Evolutionary conservation across 2,888 invertebrate species (phyloP), one percentile per base, ranked within the genome.

Genomic region (Meteorus colon): DNA sequence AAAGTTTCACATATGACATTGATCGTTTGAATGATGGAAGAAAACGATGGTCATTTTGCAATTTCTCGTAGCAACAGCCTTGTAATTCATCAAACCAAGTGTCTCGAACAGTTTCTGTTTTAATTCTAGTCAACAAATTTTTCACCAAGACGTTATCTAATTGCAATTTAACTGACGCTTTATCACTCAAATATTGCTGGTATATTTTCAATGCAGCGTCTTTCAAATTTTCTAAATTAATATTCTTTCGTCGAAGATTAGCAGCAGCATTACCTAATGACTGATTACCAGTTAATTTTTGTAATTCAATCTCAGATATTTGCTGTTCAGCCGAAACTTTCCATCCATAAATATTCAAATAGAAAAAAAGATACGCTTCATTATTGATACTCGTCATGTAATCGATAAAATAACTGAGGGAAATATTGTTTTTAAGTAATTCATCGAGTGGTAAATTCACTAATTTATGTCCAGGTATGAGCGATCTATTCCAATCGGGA

Each of bases 11-110:
- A 86, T 96, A 96, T 0, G 92, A 91, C 76, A 92, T 90, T 78
- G 93, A 93, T 80, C 92, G 91, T 79, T 93, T 92, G 87, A 96
- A 96, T 0, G 92, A 91, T 1, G 93, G 93, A 72, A 93, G 89
- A 86, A 92, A 94, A 74, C 91, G 91, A 34, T 93, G 92, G 73
- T 94, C 93, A 65, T 88, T 91, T 84, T 92, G 90, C 31, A 89
- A 78, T 85, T 90, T 94, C 83, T 93, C 93, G 79, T 93, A 93
- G 37, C 95, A 92, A 73, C 92, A 92, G 78, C 92, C 91, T 89
- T 96, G 95, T 24, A 96, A 92, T 78, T 95, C 95, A 86, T 97
- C 97, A 89, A 98, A 98, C 92, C 97, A 96, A 2, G 92, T 91
- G 76, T 95, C 94, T 34, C 91, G 91, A 5, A 94, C 92, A 34